Base-by-base conservation (phyloP, 2,888 invertebrate genomes). In the Drosophila subsilvestris region DNA sequence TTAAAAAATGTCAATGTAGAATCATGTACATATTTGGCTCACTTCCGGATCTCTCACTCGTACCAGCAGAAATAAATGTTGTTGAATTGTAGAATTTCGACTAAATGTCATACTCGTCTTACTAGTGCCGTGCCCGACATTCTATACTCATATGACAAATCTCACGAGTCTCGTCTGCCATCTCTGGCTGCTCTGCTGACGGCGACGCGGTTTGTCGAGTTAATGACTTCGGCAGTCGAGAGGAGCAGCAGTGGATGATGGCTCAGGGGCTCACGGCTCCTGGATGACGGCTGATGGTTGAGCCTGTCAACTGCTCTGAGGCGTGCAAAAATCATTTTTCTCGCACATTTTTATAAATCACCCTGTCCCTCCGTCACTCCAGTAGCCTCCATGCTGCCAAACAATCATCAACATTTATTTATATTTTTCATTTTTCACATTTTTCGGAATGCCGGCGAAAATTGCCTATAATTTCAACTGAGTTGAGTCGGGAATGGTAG, bases 251-350 rank as follows among this genome's bases (percentile, higher is more conserved):
- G 37, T 29, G 53, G 63, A 48, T 48, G 65, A 65, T 54, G 61
- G 51, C 44, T 47, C 49, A 44, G 45, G 66, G 67, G 44, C n/a
- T 42, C 9, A 43, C 18, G 70, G 57, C 49, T n/a, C 63, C 55
- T 25, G 43, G 55, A 58, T 54, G 58, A 43, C 42, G 55, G 63
- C 32, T 66, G 66, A 66, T 67, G 68, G 32, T 32, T 69, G 60
- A 22, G 70, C 54, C 76, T 78, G 83, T 79, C 85, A 79, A 65
- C 74, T 63, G 73, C 78, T 76, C 55, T 69, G 86, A 83, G 78
- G 79, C 86, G 84, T 88, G 88, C 85, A 83, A 79, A 85, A 86
- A 83, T 83, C 78, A 88, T 88, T 86, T 86, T 83, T 85, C 86
- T 85, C 74, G 75, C 74, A 77, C 75, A 75, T 74, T 78, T 84